phyloP scores from a whole-genome alignment of 2,113 vertebrate species.

The Trinectes maculatus region DNA sequence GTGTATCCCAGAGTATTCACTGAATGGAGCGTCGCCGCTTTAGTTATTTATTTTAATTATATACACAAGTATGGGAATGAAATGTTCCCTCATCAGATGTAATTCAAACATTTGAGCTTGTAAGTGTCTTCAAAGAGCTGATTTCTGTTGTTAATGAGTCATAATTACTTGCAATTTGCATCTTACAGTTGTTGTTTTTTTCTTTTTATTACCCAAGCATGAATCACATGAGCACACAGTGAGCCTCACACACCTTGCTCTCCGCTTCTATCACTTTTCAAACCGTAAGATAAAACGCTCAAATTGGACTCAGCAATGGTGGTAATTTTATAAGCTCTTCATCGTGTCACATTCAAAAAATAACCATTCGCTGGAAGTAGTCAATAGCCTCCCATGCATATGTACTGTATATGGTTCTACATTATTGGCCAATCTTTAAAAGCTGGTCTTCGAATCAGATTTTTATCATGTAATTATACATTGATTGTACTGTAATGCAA shows the following conservation, averaged over 20 bases:
- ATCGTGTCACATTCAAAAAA: too few species aligned
- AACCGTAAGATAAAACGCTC: constrained; percentile 22
- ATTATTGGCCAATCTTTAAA: too few species aligned
- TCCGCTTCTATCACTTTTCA: constrained; percentile 32
- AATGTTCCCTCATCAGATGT: constrained; percentile 37
- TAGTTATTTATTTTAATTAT: constrained; percentile 41
- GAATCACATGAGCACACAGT: constrained; percentile 50
- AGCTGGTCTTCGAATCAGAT: too few species aligned
- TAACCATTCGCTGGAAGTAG: too few species aligned
- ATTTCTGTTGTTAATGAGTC: constrained; percentile 60
- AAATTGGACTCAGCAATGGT: too few species aligned
- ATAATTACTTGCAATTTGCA: constrained; percentile 70
- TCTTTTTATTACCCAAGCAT: constrained; percentile 61
- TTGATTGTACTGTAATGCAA: too few species aligned
- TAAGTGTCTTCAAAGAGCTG: constrained; percentile 62
- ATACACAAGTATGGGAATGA: constrained; percentile 48
- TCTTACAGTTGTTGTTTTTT: constrained; percentile 58
- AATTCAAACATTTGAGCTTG: constrained; percentile 55
- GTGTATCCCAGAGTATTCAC: constrained; percentile 3
- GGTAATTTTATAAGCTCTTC: too few species aligned
- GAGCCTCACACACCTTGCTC: constrained; percentile 26
- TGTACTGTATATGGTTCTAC: too few species aligned
- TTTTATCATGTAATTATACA: too few species aligned
- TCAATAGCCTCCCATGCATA: too few species aligned
- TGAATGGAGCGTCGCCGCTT: constrained; percentile 15